Base-by-base conservation (phyloP, 2,113 vertebrate genomes). In the Dasyornis broadbenti region DNA sequence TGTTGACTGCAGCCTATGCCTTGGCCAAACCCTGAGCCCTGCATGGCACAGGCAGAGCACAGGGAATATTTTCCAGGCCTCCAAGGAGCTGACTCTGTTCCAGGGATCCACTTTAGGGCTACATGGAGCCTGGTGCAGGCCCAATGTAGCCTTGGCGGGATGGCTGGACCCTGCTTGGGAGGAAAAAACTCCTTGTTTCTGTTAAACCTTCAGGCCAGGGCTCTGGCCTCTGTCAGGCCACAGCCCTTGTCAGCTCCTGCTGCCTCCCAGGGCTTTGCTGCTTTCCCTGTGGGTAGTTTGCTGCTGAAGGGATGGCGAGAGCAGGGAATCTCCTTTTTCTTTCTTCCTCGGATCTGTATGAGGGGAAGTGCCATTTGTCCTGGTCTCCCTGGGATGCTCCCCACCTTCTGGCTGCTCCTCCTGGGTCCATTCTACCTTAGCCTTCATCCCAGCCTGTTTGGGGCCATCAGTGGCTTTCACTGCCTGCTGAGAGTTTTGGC, bases 201-300 rank as follows among this genome's bases (percentile, higher is more conserved):
- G 75, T 53, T 35, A n/a, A 87, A 88, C 63, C 63, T 35, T 44
- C 1, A 1, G 47, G 19, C 31, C 40, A 16, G 40, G 56, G 35
- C 89, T 82, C 81, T 78, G 90, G 64, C 54, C 88, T 66, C 65
- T 45, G 44, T 85, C 90, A 86, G 71, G 53, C 49, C 42, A 42
- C 45, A 15, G 63, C 4, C 2, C 37, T 39, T 54, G 76, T n/a
- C 88, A 76, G 54, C 66, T 63, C 47, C 70, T 10, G 86, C 83
- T 5, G 18, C 73, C 37, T 47, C 54, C 15, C 1, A 1, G 33
- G 42, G n/a, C 52, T 71, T 50, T 22, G 77, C 44, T 17, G 30
- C 47, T 26, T 27, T n/a, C 66, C 16, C 37, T 8, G 14, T 0
- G 11, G 19, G 13, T 2, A 18, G 11, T 21, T 63, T 0, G 0